These are phyloP conservation scores for Leptopilina drosophilae DNA, from an alignment of 2,888 invertebrate genomes.

Conservation along the genomic window DNA sequence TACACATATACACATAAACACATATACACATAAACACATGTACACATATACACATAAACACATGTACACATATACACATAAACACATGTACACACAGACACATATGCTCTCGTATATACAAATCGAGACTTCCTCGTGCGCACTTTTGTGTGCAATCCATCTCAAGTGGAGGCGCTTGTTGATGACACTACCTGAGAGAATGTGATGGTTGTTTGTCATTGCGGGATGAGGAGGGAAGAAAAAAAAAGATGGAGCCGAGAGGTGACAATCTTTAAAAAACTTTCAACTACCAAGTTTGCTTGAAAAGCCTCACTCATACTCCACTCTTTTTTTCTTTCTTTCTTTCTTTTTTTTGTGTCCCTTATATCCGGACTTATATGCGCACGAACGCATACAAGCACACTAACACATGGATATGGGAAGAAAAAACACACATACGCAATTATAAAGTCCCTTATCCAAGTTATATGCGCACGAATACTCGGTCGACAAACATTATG, in stretches of 20 bases:
- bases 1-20: not conserved
- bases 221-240: slow-evolving; percentile 33
- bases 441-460: too few species aligned
- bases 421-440: too few species aligned
- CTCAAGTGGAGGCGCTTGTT: slow-evolving; percentile 28
- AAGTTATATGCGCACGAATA: too few species aligned
- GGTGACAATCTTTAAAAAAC: slow-evolving; percentile 70
- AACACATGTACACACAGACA: not conserved
- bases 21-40: not conserved
- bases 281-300: slow-evolving; percentile 65
- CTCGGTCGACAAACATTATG: too few species aligned
- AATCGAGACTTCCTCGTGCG: slow-evolving; percentile 11
- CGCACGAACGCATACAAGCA: too few species aligned
- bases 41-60: not conserved
- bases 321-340: slow-evolving; percentile 9
- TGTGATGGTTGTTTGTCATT: slow-evolving; percentile 43
- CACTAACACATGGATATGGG: too few species aligned
- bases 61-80: not conserved
- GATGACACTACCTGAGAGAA: slow-evolving; percentile 45
- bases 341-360: slow-evolving; percentile 30
- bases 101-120: not conserved
- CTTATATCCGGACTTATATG: slow-evolving; percentile 20
- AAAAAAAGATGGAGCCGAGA: slow-evolving; percentile 56
- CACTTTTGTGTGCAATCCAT: slow-evolving; percentile 9
- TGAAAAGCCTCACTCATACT: slow-evolving; percentile 63